Base-by-base conservation (phyloP, 2,888 invertebrate species). In the Timema podura region DNA sequence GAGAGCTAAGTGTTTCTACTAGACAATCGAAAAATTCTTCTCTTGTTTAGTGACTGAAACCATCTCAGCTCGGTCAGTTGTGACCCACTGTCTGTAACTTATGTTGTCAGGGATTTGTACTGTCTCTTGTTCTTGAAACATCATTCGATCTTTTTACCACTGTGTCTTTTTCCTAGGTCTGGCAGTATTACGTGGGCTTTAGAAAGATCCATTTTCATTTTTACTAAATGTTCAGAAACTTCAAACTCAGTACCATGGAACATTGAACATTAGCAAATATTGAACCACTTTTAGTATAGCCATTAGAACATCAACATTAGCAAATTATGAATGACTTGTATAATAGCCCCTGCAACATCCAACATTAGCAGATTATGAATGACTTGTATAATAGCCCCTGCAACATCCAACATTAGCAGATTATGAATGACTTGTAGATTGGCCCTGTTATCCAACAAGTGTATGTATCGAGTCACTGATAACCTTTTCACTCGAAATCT, bases 71-170 rank as follows among this genome's bases (percentile, higher is more conserved):
- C n/a, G 51, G 51, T 57, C 57, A 57, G 57, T 57, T 57, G 8
- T 57, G 13, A 57, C 57, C 57, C 13, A 57, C 30, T 57, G 57
- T 57, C n/a, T n/a, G 57, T n/a, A 57, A 57, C 57, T 57, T 57
- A 10, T 57, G 9, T 57, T 57, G 57, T 57, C 57, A 8, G n/a
- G 15, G 9, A 57, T 57, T 57, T 13, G n/a, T 16, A 16, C 57
- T 57, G 57, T 8, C 57, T 51, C 7, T 5, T 57, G 15, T 57
- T n/a, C 57, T 57, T 11, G 15, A 1, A 13, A 57, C 15, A 57
- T 0, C 30, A 57, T 13, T 57, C 30, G 10, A 11, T 16, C 15
- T 57, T 57, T 57, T n/a, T 57, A 8, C 1, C 30, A 57, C 15
- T 30, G 8, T 8, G 11, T 13, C 30, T 57, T n/a, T 13, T 57